Conservation (phyloP, 2,888 invertebrate species). For the Linnaemya vulpina region DNA sequence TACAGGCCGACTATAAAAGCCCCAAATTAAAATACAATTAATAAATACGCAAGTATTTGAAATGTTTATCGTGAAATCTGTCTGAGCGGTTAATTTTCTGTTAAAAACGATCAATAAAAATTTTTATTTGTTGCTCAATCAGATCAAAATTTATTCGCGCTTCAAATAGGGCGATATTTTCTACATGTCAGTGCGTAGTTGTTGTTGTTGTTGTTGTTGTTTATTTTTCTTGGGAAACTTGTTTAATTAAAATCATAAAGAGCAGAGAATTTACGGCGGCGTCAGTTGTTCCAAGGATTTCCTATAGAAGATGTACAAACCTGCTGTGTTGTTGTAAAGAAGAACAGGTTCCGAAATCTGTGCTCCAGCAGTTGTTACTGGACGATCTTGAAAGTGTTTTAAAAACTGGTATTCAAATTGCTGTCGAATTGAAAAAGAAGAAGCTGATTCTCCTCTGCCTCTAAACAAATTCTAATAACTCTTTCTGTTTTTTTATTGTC, state of each 20-base stretch:
- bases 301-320: neutral
- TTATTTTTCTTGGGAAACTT: neutral
- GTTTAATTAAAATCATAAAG: neutral
- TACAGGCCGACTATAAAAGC: no score
- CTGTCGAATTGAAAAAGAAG: neutral
- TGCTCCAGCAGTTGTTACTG: neutral
- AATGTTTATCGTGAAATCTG: neutral
- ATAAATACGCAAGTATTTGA: neutral
- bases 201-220: neutral
- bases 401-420: neutral
- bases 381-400: neutral
- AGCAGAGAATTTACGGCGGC: neutral
- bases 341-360: neutral
- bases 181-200: neutral
- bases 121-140: neutral
- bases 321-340: neutral
- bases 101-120: neutral
- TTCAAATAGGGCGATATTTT: neutral
- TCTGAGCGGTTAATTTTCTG: neutral
- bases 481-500: neutral
- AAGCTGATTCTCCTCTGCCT: neutral
- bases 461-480: neutral
- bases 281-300: neutral
- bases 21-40: no score
- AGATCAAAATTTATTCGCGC: neutral